Evolutionary conservation across 2,113 vertebrate genomes (phyloP).

Genomic region (Hydropotes inermis): DNA sequence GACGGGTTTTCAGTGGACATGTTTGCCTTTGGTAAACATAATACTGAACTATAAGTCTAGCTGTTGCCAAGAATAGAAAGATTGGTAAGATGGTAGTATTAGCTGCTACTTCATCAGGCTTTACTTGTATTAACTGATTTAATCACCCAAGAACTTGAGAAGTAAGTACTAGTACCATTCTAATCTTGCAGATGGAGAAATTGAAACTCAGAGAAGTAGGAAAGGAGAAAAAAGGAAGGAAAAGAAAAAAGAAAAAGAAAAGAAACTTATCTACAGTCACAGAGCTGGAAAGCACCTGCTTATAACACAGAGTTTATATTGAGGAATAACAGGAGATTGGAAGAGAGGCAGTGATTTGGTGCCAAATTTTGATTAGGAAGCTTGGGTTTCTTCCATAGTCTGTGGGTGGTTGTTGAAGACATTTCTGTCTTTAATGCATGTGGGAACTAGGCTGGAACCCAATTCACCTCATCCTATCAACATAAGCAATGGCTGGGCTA

Average conservation of each 20-base stretch:
- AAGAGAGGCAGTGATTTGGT: not conserved
- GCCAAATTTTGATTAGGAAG: not conserved
- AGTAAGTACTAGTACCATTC: not conserved
- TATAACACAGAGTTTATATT: not conserved
- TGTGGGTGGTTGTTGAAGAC: slow-evolving; percentile 48
- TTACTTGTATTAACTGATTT: not conserved
- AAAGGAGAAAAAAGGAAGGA: not conserved
- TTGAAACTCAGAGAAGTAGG: not conserved
- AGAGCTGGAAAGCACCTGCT: not conserved
- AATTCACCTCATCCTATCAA: slow-evolving; percentile 36
- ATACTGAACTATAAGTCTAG: not conserved
- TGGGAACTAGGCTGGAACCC: slow-evolving; percentile 61
- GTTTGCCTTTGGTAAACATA: not conserved
- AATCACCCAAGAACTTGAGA: not conserved
- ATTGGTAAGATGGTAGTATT: not conserved
- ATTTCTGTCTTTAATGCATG: slow-evolving; percentile 47
- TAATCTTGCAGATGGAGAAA: not conserved
- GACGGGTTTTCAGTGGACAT: not conserved
- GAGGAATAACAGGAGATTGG: not conserved
- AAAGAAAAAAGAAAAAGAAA: not conserved
- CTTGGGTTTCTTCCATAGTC: not conserved
- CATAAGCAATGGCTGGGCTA: not conserved
- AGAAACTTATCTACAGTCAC: not conserved
- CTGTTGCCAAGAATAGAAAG: not conserved
- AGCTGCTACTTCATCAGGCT: not conserved